Base-by-base conservation (phyloP, 2,888 invertebrate species). In the Odontomyia ornata region DNA sequence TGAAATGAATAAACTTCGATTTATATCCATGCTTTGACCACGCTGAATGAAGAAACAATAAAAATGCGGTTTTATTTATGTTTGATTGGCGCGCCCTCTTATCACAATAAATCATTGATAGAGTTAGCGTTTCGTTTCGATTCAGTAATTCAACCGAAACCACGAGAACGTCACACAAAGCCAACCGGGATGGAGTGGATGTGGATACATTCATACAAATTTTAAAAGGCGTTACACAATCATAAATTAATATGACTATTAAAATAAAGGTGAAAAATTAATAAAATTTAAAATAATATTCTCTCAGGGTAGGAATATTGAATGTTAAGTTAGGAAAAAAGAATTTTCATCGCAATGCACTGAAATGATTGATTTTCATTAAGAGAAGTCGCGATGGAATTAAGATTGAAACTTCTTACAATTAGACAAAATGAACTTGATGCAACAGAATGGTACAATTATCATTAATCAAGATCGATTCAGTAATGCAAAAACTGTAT, bases 11-110 rank as follows among this genome's bases (percentile, higher is more conserved):
- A 36, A 5, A 36, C 36, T 36, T 36, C 5, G 36, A 36, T 36
- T 5, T 9, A 36, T 36, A 36, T 36, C 36, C 36, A 36, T n/a
- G 28, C n/a, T 30, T 28, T 64, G 30, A 15, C 60, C 7, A n/a
- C 15, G 28, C 28, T 11, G 15, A 15, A 64, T 25, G 28, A 64
- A 64, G 7, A 64, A 64, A 64, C 15, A 27, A 30, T 30, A 64
- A 28, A n/a, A 64, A 30, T 15, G 1, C 71, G 73, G 1, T 78
- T 76, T 78, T 78, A 78, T 78, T 78, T 78, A 78, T 78, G 78
- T 77, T 78, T 78, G 78, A 78, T 78, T 78, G 78, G 78, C 77
- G 77, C 78, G 78, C 78, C 78, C 77, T 77, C 77, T 75, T 78
- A 75, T 75, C 78, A 67, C 36, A 60, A 78, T 78, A 78, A 78